These are phyloP conservation scores for Coronaproctus castanopsis DNA, from an alignment of 2,888 invertebrate species.

Conservation along the genomic window DNA sequence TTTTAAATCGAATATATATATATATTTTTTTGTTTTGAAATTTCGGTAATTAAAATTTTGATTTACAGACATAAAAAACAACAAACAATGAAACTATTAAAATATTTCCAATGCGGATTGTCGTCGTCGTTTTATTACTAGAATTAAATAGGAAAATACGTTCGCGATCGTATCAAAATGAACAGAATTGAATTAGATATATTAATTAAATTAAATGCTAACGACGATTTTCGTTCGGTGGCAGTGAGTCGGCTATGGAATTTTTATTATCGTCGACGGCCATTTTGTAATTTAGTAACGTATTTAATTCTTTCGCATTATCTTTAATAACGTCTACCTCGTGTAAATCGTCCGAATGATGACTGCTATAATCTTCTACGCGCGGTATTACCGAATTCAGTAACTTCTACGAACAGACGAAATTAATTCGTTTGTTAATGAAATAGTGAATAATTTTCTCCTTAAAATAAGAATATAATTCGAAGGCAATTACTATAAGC, in stretches of 20 bases:
- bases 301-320: slow-evolving; percentile 29
- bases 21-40: too few relatives aligned
- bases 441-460: too few relatives aligned
- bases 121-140: too few relatives aligned
- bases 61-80: too few relatives aligned
- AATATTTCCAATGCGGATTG: too few relatives aligned
- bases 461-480: slow-evolving; percentile 8
- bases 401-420: slow-evolving; percentile 43
- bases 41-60: too few relatives aligned
- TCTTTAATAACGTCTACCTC: slow-evolving; percentile 34
- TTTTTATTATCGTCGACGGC: slow-evolving; percentile 18
- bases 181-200: too few relatives aligned
- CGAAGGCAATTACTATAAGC: background rate
- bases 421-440: slow-evolving; percentile 13
- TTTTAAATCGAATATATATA: too few relatives aligned
- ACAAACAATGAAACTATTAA: too few relatives aligned
- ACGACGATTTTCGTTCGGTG: background rate
- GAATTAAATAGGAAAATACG: too few relatives aligned
- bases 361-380: slow-evolving; percentile 32
- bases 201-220: background rate
- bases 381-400: slow-evolving; percentile 51
- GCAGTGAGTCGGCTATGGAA: slow-evolving; percentile 10
- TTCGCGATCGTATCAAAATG: too few relatives aligned
- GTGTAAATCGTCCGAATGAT: slow-evolving; percentile 23
- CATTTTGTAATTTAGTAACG: slow-evolving; percentile 23